phyloP scores from a whole-genome alignment of 92 coral and sea anemone species.

The Porites divaricata region DNA sequence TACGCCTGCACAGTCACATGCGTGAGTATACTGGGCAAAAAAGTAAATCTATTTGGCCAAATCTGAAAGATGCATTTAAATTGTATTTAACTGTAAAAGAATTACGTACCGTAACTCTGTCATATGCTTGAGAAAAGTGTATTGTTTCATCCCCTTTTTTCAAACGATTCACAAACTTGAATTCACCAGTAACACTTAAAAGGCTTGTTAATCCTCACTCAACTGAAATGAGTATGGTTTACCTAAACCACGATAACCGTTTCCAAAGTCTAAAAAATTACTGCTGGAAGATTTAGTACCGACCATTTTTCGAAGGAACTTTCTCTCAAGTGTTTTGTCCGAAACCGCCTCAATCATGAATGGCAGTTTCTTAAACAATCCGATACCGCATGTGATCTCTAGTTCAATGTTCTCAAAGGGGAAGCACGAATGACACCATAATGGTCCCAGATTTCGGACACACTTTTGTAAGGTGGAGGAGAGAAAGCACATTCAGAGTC shows the following conservation, averaged over 20 bases:
- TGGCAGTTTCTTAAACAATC: conserved; percentile 5
- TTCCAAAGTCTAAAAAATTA: no score
- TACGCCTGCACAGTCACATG: no score
- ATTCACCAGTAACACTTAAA: conserved; percentile 1
- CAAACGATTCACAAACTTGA: conserved; percentile 1
- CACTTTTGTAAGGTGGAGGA: conserved; percentile 32
- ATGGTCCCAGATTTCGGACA: conserved; percentile 38
- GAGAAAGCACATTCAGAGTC: conserved; percentile 38
- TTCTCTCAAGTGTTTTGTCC: background rate
- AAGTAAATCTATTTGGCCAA: no score
- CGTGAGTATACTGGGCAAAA: no score
- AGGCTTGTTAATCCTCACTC: conserved; percentile 20
- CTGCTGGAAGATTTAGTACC: no score
- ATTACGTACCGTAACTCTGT: conserved; percentile 29
- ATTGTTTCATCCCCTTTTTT: conserved; percentile 7
- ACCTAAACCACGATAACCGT: no score
- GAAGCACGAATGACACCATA: conserved; percentile 23
- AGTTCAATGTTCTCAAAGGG: conserved; percentile 23
- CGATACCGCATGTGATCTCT: conserved; percentile 17
- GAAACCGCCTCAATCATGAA: background rate
- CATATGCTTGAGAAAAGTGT: conserved; percentile 17
- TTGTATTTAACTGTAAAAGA: conserved; percentile 25
- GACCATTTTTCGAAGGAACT: conserved; percentile 4
- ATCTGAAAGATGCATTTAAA: no score
- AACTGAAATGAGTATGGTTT: no score